These are phyloP conservation scores for Sycobia sp. DNA, from an alignment of 1,140 invertebrate species.

Conservation along the genomic window DNA sequence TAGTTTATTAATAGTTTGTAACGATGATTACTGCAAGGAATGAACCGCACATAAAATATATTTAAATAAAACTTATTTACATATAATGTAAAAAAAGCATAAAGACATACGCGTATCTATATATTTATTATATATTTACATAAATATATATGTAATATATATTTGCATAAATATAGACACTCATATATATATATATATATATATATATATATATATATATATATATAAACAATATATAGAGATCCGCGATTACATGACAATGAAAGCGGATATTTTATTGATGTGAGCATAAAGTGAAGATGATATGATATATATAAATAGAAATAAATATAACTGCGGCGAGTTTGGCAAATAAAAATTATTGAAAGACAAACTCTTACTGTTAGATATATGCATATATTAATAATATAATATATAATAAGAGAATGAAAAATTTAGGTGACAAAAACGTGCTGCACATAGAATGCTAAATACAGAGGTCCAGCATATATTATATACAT, in stretches of 20 bases:
- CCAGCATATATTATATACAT: conserved; percentile 3
- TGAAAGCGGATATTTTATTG: conserved; percentile 43
- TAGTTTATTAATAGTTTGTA: conserved; percentile 33
- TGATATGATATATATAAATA: conserved; percentile 29
- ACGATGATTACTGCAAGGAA: conserved; percentile 29
- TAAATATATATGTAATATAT: conserved; percentile 24
- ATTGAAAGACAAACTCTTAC: conserved; percentile 26
- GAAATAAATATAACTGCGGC: too few relatives aligned
- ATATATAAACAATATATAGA: conserved; percentile 40
- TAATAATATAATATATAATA: conserved; percentile 22
- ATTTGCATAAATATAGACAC: conserved; percentile 16
- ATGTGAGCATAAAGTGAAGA: conserved; percentile 36
- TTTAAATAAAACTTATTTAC: conserved; percentile 16
- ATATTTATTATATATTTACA: conserved; percentile 18
- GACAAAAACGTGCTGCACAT: neutral
- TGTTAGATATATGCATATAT: too few relatives aligned
- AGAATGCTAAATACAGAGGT: conserved; percentile 8
- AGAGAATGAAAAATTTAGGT: conserved; percentile 14
- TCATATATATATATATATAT: conserved; percentile 31
- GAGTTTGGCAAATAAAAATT: neutral
- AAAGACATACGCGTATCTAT: too few relatives aligned
- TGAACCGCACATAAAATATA: conserved; percentile 23
- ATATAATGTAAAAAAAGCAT: conserved; percentile 26
- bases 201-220: conserved; percentile 13
- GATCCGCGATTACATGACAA: conserved; percentile 29